phyloP scores from a whole-genome alignment of 2,888 invertebrate species.

The Lamellibrachia columna region DNA sequence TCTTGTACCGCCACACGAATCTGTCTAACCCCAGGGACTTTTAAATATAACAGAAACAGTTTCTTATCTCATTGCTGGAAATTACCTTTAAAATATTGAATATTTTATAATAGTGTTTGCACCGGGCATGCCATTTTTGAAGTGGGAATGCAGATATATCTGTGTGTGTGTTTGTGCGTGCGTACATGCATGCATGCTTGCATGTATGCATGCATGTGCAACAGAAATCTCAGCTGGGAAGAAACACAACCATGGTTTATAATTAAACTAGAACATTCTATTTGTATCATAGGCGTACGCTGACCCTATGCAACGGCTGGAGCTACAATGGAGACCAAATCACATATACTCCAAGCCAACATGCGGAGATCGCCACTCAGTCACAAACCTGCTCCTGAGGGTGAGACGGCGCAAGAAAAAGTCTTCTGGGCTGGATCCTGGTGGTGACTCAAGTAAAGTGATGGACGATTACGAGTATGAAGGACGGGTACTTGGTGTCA shows the following conservation, averaged over 20 bases:
- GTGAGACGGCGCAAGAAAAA: conserved; percentile 65
- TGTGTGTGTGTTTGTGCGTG: too few relatives aligned
- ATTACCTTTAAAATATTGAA: too few relatives aligned
- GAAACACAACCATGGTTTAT: background rate
- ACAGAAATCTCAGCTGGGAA: background rate
- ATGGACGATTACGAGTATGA: conserved; percentile 40
- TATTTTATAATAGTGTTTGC: too few relatives aligned
- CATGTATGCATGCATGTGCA: background rate
- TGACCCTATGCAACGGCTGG: conserved; percentile 74
- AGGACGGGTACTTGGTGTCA: conserved; percentile 64
- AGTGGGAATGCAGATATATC: too few relatives aligned
- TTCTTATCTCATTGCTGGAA: too few relatives aligned
- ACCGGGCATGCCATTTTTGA: too few relatives aligned
- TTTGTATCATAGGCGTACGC: conserved; percentile 66
- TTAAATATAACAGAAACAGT: too few relatives aligned
- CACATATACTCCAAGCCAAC: conserved; percentile 84
- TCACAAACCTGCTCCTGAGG: conserved; percentile 79
- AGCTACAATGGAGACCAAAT: conserved; percentile 81
- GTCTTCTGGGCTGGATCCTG: conserved; percentile 42
- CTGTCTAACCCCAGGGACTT: too few relatives aligned
- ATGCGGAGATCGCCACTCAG: conserved; percentile 75
- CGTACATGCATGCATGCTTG: too few relatives aligned
- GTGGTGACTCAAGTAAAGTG: background rate
- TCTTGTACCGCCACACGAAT: too few relatives aligned
- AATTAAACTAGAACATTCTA: background rate